Base-by-base conservation (phyloP, 2,797 vertebrate genomes). In the Menidia menidia region DNA sequence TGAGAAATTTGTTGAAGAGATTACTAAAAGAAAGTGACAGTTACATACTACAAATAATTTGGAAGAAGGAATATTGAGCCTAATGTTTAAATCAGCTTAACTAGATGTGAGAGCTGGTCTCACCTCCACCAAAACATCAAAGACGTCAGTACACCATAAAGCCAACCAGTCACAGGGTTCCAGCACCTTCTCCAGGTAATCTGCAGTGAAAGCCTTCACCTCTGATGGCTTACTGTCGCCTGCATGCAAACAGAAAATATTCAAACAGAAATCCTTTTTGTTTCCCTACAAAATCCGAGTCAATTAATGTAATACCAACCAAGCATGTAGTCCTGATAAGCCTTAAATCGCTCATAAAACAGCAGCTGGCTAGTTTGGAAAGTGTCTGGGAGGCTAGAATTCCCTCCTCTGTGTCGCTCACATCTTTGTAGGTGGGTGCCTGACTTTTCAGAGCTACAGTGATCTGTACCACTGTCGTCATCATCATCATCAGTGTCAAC, bases 141-240 rank as follows among this genome's bases (percentile, higher is more conserved):
- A 98, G 13, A 95, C 91, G 1, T 94, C 88, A 1, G 96, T 97
- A 60, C 89, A 92, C 98, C 98, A 99, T 53, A 98, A 3, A 0
- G 97, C 97, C 82, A 90, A 89, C 97, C 98, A 99, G 73, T 97
- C 97, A 56, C 91, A 96, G 0, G 95, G 94, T 78, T 97, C 96
- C 43, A 98, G 81, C 14, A 95, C 95, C 80, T 97, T 97, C 88
- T 95, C 96, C 90, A 99, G 91, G 88, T 99, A 99, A 77, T 98
- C 97, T 31, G 95, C 92, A 39, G 90, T 96, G 87, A 98, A 99
- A 58, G 90, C 88, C 72, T 93, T 93, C 42, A 97, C 96, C 80
- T 99, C 97, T 0, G 97, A 98, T n/a, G 95, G 95, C 64, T 97
- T 99, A 87, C 96, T 97, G 83, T 99, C 97, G 72, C 96, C 98